phyloP scores from a whole-genome alignment of 2,797 vertebrate species.

The Notoglanidium macrostoma region DNA sequence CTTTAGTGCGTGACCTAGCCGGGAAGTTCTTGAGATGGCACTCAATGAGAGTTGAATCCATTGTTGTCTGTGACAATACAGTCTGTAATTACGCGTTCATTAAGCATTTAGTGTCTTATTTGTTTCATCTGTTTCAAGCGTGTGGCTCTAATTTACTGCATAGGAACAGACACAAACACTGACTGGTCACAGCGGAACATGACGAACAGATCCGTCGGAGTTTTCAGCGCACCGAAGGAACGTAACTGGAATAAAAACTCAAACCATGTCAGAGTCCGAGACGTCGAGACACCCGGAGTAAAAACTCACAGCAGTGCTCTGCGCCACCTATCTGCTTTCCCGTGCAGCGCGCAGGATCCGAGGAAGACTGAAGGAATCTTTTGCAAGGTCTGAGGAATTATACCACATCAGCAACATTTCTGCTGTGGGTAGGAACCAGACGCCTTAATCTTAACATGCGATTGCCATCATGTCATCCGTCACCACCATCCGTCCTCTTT shows the following conservation, averaged over 20 bases:
- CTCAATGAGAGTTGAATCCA: not conserved
- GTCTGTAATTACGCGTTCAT: constrained; percentile 8
- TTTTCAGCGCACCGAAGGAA: constrained; percentile 8
- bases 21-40: not conserved
- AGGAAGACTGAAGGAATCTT: constrained; percentile 18
- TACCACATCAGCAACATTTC: constrained; percentile 63
- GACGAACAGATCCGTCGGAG: not conserved
- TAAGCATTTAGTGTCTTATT: not conserved
- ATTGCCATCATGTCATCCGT: not conserved
- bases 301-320: not conserved
- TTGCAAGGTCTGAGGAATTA: constrained; percentile 51
- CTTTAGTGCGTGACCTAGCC: not conserved
- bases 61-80: not conserved
- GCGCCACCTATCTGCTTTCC: constrained; percentile 12
- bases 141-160: not conserved
- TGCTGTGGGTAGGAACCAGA: constrained; percentile 71
- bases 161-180: not conserved
- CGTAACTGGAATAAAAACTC: not conserved
- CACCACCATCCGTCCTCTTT: not conserved
- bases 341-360: constrained; percentile 18
- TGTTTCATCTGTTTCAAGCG: not conserved
- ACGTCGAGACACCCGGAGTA: constrained; percentile 20
- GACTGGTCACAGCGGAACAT: constrained; percentile 37
- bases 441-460: constrained; percentile 14
- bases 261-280: constrained; percentile 11